Evolutionary conservation across 2,113 vertebrate species (phyloP).

Genomic region (Sporophila hypoxantha): DNA sequence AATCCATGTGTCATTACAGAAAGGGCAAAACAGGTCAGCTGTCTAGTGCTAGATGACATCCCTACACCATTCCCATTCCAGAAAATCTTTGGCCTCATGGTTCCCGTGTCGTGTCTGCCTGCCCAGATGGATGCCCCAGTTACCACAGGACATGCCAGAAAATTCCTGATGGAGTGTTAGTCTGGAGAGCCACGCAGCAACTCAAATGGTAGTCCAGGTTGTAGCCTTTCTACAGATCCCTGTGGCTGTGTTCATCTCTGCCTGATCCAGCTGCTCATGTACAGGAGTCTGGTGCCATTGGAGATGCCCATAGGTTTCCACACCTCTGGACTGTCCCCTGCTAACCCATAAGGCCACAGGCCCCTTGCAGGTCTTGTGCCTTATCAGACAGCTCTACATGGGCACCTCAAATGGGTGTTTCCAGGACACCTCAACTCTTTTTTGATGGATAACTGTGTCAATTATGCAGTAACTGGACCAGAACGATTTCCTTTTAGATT

Average conservation of each 20-base stretch:
- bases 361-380: neutral
- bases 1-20: neutral
- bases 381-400: neutral
- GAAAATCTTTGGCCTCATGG: neutral
- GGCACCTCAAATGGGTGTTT: neutral
- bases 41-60: neutral
- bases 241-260: neutral
- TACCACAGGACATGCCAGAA: neutral
- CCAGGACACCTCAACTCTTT: neutral
- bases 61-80: no score
- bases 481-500: neutral
- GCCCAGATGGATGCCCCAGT: neutral
- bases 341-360: neutral
- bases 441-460: neutral
- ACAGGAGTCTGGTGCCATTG: neutral
- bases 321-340: neutral
- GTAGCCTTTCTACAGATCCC: neutral
- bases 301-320: neutral
- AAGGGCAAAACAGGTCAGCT: neutral
- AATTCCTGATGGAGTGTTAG: neutral
- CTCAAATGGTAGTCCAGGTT: neutral
- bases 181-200: neutral
- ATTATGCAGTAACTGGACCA: neutral
- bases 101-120: fast-evolving
- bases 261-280: neutral